These are phyloP conservation scores for Ceuthmochares aereus DNA, from an alignment of 2,113 vertebrate genomes.

Conservation along the genomic window DNA sequence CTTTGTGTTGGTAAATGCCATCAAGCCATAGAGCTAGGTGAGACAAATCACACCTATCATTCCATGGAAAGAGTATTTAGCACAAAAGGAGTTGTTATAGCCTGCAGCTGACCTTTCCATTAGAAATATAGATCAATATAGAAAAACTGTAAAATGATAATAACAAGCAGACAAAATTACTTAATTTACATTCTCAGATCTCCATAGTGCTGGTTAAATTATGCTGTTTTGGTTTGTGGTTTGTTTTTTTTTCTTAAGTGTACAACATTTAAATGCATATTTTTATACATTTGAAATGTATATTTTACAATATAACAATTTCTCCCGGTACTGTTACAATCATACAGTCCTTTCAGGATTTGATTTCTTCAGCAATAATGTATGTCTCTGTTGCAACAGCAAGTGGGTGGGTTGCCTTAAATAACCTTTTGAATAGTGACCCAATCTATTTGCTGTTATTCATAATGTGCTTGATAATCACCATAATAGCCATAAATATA, in stretches of 20 bases:
- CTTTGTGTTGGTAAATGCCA: background rate
- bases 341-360: background rate
- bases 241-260: background rate
- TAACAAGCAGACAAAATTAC: background rate
- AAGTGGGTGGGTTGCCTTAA: background rate
- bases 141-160: background rate
- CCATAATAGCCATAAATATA: background rate
- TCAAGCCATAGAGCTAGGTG: background rate
- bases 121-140: background rate
- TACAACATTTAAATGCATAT: background rate
- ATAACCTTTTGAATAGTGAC: background rate
- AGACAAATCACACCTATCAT: background rate
- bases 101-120: background rate
- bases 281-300: background rate
- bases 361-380: background rate
- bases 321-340: background rate
- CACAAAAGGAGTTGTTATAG: background rate
- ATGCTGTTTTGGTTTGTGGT: background rate
- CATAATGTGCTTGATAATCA: background rate
- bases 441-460: background rate
- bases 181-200: background rate
- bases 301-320: background rate
- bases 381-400: background rate
- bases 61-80: background rate
- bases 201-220: background rate